phyloP scores from a whole-genome alignment of 2,888 invertebrate species.

The Melinaea marsaeus region DNA sequence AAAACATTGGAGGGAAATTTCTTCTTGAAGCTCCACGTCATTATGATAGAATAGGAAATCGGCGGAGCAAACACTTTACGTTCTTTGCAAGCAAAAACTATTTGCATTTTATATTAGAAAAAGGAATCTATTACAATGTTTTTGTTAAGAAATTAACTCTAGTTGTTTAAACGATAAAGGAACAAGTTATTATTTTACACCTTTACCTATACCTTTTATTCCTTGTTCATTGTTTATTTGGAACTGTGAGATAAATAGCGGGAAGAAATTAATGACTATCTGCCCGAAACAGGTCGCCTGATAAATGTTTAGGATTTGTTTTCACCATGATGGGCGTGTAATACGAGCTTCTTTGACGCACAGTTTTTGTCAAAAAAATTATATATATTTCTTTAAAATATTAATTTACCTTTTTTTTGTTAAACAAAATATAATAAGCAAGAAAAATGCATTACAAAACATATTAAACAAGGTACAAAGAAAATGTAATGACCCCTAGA shows the following conservation, averaged over 20 bases:
- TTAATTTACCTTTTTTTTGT: too few species aligned
- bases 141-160: background rate
- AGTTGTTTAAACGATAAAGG: too few species aligned
- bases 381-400: background rate
- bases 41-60: too few species aligned
- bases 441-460: background rate
- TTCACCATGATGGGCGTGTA: slow-evolving; percentile 19
- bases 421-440: too few species aligned
- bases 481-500: background rate
- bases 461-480: background rate
- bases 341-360: slow-evolving; percentile 13
- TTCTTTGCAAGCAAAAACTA: too few species aligned
- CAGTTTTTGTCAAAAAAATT: background rate
- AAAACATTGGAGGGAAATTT: too few species aligned
- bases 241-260: slow-evolving; percentile 33
- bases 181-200: background rate
- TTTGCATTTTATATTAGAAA: too few species aligned
- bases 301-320: slow-evolving; percentile 40
- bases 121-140: background rate
- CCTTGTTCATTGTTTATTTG: slow-evolving; percentile 33
- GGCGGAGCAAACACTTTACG: too few species aligned
- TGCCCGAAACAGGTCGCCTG: slow-evolving; percentile 34
- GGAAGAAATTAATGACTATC: slow-evolving; percentile 36
- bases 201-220: slow-evolving; percentile 28
- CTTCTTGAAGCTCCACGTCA: too few species aligned